These are phyloP conservation scores for Sander lucioperca DNA, from an alignment of 2,113 vertebrate genomes.

Conservation along the genomic window DNA sequence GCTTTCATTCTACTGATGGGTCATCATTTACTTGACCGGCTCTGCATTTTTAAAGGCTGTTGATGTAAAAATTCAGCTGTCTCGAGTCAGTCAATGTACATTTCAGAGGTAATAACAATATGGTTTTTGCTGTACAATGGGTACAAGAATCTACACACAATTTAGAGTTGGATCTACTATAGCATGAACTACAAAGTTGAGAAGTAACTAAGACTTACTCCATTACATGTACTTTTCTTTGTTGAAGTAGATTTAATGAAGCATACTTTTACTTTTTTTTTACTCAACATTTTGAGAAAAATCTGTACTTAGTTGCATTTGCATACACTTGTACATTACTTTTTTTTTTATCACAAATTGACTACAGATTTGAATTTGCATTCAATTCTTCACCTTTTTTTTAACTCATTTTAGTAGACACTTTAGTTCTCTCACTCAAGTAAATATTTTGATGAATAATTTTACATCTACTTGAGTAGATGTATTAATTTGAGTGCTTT, in stretches of 20 bases:
- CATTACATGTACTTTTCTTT: not conserved
- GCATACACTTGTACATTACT: fast-evolving
- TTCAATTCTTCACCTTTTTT: not conserved
- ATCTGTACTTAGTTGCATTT: not conserved
- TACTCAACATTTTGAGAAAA: not conserved
- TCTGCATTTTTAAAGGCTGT: slow-evolving; percentile 11
- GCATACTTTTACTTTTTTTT: no score
- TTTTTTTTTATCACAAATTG: not conserved
- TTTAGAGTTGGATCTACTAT: not conserved
- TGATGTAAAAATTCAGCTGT: not conserved
- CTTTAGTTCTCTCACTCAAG: not conserved
- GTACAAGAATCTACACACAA: not conserved
- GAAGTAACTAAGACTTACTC: not conserved
- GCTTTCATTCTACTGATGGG: slow-evolving; percentile 30
- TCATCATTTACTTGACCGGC: slow-evolving; percentile 6
- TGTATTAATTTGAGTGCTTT: not conserved
- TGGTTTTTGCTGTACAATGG: not conserved
- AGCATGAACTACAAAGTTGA: not conserved
- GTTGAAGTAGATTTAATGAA: not conserved
- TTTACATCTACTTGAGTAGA: not conserved
- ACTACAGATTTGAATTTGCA: not conserved
- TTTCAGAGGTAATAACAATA: not conserved
- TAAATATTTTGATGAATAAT: not conserved
- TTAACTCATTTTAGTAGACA: not conserved
- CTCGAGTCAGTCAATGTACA: not conserved